Base-by-base conservation (phyloP, 2,113 vertebrate species). In the Phyllostomus discolor region DNA sequence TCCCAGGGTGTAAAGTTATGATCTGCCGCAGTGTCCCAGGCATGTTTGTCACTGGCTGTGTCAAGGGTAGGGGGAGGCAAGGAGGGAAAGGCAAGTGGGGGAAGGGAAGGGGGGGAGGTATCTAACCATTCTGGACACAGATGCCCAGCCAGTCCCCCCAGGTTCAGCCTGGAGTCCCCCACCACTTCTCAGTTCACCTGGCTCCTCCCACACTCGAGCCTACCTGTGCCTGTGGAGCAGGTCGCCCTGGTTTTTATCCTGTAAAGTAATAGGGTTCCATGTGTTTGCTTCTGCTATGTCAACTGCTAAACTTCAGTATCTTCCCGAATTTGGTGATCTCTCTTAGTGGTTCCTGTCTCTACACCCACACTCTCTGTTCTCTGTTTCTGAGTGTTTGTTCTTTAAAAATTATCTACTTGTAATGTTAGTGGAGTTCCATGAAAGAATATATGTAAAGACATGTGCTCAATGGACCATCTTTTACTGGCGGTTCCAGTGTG, bases 101-200 rank as follows among this genome's bases (percentile, higher is more conserved):
- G n/a, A n/a, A n/a, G n/a, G n/a, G n/a, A n/a, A n/a, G n/a, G n/a
- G n/a, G n/a, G n/a, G n/a, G n/a, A n/a, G n/a, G n/a, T n/a, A n/a
- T n/a, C n/a, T n/a, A 7, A 35, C 4, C 5, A 26, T 50, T 52
- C 73, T 22, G 50, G 16, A n/a, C 0, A 0, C 2, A 20, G 48
- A 17, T 4, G 14, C 17, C 43, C 52, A 41, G 10, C 33, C 22
- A 35, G 3, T 12, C 26, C 10, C 22, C 83, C 19, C 28, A 22
- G 22, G 31, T 24, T 54, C 57, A 43, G 4, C 48, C 64, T 79
- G 33, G 41, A 35, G 15, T 22, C 31, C 46, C 2, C 8, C 7
- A 57, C 7, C 6, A 14, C 35, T 85, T 46, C 38, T 7, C 2
- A 75, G 31, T 17, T 54, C 46, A 26, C 35, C 7, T 10, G 38